Base-by-base conservation (phyloP, 2,113 vertebrate species). In the Otus sunia region DNA sequence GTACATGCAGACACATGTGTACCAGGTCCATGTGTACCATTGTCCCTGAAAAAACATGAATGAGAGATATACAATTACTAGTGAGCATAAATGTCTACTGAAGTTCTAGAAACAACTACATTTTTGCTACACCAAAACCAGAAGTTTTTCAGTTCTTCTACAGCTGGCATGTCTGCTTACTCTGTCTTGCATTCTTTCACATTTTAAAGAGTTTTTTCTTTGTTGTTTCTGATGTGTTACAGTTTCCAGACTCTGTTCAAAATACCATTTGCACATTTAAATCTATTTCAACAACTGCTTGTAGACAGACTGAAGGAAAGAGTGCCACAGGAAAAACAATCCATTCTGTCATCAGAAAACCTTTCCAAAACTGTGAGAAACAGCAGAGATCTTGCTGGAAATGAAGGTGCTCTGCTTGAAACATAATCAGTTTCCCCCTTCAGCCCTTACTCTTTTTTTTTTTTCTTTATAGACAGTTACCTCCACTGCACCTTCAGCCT, bases 211-310 rank as follows among this genome's bases (percentile, higher is more conserved):
- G 16, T 5, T 84, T 86, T 77, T 76, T 50, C 36, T 95, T 82
- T 93, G 86, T 85, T 15, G 0, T 64, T 94, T 93, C 67, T 94
- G 86, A 72, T 92, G 78, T 91, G 47, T 95, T 94, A 88, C 88
- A 90, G 36, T 96, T 89, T 96, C 96, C 95, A 97, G 95, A 92
- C 75, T 91, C 63, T 32, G 22, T 88, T 92, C 88, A 83, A 95
- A 96, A 96, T 78, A 60, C 47, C 90, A 86, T 78, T 93, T 96
- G 37, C 72, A 91, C 85, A 58, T 95, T 95, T 95, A 95, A 95
- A 96, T 94, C 86, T 91, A 30, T 95, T 97, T 92, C 72, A 73
- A 66, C 69, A 86, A 95, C 68, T 96, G 68, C 93, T 88, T 84
- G 94, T 75, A 93, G 92, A 91, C 50, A 96, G 67, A 39, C 68